Percentiles rank a stretch among this genome's conserved stretches.
Evolutionary conservation across 2,888 invertebrate genomes (phyloP).

Genomic region (Apeira syringaria): DNA sequence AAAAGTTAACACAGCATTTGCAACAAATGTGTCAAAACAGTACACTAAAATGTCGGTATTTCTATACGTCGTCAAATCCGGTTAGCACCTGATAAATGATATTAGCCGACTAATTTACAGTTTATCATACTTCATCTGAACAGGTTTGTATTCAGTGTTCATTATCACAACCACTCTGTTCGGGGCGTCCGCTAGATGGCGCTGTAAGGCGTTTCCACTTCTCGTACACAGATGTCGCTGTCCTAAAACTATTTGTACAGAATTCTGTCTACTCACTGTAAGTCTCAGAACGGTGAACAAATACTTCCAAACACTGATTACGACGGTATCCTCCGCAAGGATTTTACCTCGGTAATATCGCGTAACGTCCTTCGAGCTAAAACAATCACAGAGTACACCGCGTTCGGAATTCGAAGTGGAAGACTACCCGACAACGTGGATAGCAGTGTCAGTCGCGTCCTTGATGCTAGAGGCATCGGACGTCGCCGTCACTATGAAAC

Average conservation of each 20-base stretch:
- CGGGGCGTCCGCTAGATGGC: conserved; percentile 52
- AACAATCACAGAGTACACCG: conserved; percentile 37
- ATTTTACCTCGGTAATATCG: conserved; percentile 37
- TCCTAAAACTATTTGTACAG: conserved; percentile 35
- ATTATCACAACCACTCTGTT: conserved; percentile 66
- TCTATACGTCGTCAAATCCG: conserved; percentile 40
- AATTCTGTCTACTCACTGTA: conserved; percentile 27
- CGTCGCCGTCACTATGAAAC: conserved; percentile 69
- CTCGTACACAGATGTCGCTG: conserved; percentile 44
- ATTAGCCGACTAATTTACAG: conserved; percentile 29
- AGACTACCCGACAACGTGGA: conserved; percentile 11
- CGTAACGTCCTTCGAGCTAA: conserved; percentile 39
- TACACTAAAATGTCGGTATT: conserved; percentile 62
- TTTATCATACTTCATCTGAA: conserved; percentile 37
- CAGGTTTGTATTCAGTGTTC: conserved; percentile 43
- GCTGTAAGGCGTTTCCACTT: conserved; percentile 34
- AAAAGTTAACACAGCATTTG: conserved; percentile 38
- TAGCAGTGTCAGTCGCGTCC: conserved; percentile 26
- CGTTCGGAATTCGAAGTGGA: conserved; percentile 10
- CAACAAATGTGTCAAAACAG: conserved; percentile 25
- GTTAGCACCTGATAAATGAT: conserved; percentile 56
- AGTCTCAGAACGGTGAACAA: conserved; percentile 31
- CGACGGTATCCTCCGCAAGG: conserved; percentile 32
- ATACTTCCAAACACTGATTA: conserved; percentile 27
- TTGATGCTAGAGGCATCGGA: conserved; percentile 20